Evolutionary conservation across 35 echinoderm and acorn worm genomes (phyloP).

Genomic region (Eucidaris tribuloides): DNA sequence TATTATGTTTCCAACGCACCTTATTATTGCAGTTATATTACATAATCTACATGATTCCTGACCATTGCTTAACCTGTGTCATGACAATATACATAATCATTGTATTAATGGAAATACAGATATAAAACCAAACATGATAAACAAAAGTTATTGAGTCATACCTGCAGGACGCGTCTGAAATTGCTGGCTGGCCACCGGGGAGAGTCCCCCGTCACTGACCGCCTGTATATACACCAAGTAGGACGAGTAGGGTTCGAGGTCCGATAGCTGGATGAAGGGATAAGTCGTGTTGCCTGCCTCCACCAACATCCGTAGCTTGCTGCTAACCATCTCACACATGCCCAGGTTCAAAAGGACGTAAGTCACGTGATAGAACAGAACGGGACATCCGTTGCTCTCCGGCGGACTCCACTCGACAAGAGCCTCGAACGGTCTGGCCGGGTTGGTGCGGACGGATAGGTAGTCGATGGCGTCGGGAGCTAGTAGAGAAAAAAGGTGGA

Average conservation of each 20-base stretch:
- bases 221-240: not conserved
- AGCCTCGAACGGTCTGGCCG: not conserved
- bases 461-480: not conserved
- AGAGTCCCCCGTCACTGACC: not conserved
- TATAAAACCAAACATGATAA: not conserved
- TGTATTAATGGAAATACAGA: too few species aligned
- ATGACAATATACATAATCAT: not conserved
- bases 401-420: not conserved
- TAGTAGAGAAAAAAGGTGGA: too few species aligned
- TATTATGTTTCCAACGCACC: too few species aligned
- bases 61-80: too few species aligned
- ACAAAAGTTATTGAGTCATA: too few species aligned
- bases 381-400: not conserved
- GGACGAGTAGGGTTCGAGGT: not conserved
- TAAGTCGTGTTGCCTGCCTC: not conserved
- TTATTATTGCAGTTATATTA: too few species aligned
- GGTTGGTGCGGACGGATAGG: not conserved
- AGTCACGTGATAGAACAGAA: not conserved
- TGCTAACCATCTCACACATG: conserved; percentile 8
- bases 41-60: too few species aligned
- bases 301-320: not conserved
- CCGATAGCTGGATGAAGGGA: not conserved
- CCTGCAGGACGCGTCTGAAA: conserved; percentile 13
- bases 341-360: conserved; percentile 8
- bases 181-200: not conserved